These are phyloP conservation scores for Lindbergichthys nudifrons DNA, from an alignment of 2,797 vertebrate species.

Conservation along the genomic window DNA sequence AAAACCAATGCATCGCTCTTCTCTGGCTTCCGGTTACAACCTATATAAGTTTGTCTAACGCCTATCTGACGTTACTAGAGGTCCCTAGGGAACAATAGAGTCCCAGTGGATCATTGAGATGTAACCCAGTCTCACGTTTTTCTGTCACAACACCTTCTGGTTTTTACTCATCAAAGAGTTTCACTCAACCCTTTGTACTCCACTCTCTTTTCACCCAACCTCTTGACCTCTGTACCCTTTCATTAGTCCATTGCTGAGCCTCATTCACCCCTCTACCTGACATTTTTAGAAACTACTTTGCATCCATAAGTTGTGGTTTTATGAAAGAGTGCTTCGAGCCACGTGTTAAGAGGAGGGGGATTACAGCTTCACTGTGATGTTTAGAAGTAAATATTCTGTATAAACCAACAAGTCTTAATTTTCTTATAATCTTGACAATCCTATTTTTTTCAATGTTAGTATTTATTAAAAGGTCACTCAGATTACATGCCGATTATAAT, in stretches of 20 bases:
- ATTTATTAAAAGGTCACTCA: too few species aligned
- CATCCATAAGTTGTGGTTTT: background rate
- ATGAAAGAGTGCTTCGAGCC: background rate
- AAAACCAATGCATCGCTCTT: background rate
- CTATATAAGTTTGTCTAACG: background rate
- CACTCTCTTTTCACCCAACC: conserved; percentile 8
- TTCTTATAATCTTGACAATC: background rate
- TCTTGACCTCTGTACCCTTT: conserved; percentile 20
- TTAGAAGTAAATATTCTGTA: background rate
- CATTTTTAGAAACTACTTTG: conserved; percentile 15
- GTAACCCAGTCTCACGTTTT: background rate
- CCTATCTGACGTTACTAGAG: background rate
- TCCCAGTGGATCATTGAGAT: conserved; percentile 1
- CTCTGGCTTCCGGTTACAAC: too few species aligned
- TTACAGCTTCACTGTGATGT: background rate
- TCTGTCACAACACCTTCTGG: background rate
- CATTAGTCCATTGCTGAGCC: conserved; percentile 25
- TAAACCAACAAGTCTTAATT: background rate
- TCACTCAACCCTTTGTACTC: background rate
- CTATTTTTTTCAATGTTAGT: too few species aligned
- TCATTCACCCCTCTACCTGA: background rate
- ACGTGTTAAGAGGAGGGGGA: conserved; percentile 4
- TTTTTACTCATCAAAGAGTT: background rate
- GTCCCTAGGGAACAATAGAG: background rate
- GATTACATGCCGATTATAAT: background rate